Evolutionary conservation across 1,140 invertebrate genomes (phyloP), one percentile per base, ranked within the genome.

Genomic region (Nephila pilipes): DNA sequence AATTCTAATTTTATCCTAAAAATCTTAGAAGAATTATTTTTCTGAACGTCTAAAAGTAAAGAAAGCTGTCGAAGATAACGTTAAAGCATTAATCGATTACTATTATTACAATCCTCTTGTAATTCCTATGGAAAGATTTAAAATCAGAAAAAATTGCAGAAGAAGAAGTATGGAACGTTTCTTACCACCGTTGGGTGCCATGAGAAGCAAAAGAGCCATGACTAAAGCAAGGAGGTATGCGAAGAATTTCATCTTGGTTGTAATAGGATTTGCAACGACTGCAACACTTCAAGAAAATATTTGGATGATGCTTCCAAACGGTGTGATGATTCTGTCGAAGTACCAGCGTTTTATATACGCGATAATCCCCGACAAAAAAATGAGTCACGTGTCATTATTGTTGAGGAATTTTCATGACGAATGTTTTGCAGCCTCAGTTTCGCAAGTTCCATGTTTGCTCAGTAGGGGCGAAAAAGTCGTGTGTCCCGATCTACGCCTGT

Each of bases 201-300:
- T 65, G 85, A 87, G 85, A 29, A 85, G n/a, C 25, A 87, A 58
- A 36, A 60, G 29, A 46, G 85, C 85, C 5, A 46, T 32, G 36
- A 32, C 85, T n/a, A 46, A 29, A 65, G 85, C 58, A 65, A 46
- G 18, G 85, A 87, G 65, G 85, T 87, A 87, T 12, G 58, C 18
- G 58, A 87, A 87, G 60, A 87, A 65, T 87, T 65, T 87, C 85
- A 87, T 87, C 20, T 87, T 87, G 25, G 60, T 32, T 22, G n/a
- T 8, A 58, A 60, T 20, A 14, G 3, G 29, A 60, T 29, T 60
- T 54, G 80, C 80, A 81, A 81, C 20, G 54, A 29, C 46, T 54
- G 69, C 69, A 81, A 81, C 20, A 85, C 54, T 58, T 29, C 4
- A 58, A 85, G 54, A 58, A 58, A 85, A 29, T 54, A n/a, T 38